These are phyloP conservation scores for Hepsetus odoe DNA, from an alignment of 2,113 vertebrate genomes.

Conservation along the genomic window DNA sequence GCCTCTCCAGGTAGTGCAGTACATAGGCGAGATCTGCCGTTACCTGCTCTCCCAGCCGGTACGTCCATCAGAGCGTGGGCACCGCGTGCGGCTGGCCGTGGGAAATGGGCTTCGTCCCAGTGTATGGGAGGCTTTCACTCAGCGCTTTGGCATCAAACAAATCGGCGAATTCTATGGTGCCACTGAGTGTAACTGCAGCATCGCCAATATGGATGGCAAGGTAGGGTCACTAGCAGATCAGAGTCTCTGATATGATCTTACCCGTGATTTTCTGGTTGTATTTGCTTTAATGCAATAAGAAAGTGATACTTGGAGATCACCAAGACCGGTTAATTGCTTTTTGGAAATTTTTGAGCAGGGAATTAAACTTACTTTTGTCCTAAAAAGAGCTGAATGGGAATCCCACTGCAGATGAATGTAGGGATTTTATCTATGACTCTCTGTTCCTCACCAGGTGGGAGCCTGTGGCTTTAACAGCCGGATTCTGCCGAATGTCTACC, in stretches of 20 bases:
- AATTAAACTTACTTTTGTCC: no score
- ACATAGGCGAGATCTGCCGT: conserved; percentile 91
- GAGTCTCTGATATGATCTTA: no score
- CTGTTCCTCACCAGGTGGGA: conserved; percentile 72
- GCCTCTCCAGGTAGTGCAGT: conserved; percentile 82
- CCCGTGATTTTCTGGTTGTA: no score
- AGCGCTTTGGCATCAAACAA: conserved; percentile 79
- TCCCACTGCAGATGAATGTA: no score
- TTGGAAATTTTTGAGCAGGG: no score
- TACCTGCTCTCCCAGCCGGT: conserved; percentile 84
- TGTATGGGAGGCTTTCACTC: conserved; percentile 87
- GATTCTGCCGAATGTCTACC: conserved; percentile 83
- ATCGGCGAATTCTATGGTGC: conserved; percentile 92
- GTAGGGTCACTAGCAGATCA: conserved; percentile 57
- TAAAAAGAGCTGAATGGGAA: no score
- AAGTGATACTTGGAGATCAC: not conserved
- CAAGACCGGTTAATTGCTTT: no score
- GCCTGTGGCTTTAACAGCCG: conserved; percentile 87
- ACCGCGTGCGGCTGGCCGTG: conserved; percentile 81
- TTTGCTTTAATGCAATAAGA: no score
- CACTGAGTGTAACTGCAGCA: conserved; percentile 92
- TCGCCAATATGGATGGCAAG: conserved; percentile 90
- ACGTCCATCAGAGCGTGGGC: conserved; percentile 70
- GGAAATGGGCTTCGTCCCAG: conserved; percentile 85
- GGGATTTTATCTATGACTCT: not conserved